These are phyloP conservation scores for Ceratosolen fusciceps DNA, from an alignment of 1,140 invertebrate genomes.

Conservation along the genomic window DNA sequence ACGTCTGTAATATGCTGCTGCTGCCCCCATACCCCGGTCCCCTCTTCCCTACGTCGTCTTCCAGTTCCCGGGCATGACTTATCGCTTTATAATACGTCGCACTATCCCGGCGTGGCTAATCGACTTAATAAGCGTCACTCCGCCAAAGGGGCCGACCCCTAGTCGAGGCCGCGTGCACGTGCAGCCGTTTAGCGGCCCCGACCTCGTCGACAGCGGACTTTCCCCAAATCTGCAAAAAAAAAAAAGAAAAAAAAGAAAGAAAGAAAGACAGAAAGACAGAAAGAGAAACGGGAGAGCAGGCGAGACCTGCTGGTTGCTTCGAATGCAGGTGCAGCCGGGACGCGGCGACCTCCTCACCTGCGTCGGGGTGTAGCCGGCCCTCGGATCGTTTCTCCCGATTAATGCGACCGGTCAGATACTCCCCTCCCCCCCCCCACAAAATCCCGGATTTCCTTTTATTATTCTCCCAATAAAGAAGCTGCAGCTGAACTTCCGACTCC, in stretches of 20 bases:
- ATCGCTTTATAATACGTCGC: constrained; percentile 44
- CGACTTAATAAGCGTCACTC: constrained; percentile 53
- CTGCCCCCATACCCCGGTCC: background rate
- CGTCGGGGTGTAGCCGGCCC: too few relatives aligned
- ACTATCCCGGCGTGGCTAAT: constrained; percentile 53
- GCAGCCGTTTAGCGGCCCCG: constrained; percentile 40
- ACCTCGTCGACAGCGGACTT: background rate
- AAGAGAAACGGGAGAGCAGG: too few relatives aligned
- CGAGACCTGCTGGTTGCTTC: too few relatives aligned
- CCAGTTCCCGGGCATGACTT: constrained; percentile 2
- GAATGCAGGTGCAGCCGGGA: too few relatives aligned
- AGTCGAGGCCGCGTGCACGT: constrained; percentile 27
- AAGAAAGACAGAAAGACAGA: too few relatives aligned
- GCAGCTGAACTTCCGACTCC: background rate
- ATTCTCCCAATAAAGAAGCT: background rate
- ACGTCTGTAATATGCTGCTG: background rate
- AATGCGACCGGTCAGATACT: too few relatives aligned
- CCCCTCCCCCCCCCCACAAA: too few relatives aligned
- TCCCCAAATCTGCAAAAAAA: constrained; percentile 36
- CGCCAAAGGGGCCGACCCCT: background rate
- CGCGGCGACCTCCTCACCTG: too few relatives aligned
- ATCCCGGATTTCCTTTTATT: too few relatives aligned
- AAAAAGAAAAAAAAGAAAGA: too few relatives aligned
- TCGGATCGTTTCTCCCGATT: too few relatives aligned
- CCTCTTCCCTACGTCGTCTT: background rate